Evolutionary conservation across 2,113 vertebrate genomes (phyloP), one percentile per base, ranked within the genome.

Genomic region (Chloroceryle aenea): DNA sequence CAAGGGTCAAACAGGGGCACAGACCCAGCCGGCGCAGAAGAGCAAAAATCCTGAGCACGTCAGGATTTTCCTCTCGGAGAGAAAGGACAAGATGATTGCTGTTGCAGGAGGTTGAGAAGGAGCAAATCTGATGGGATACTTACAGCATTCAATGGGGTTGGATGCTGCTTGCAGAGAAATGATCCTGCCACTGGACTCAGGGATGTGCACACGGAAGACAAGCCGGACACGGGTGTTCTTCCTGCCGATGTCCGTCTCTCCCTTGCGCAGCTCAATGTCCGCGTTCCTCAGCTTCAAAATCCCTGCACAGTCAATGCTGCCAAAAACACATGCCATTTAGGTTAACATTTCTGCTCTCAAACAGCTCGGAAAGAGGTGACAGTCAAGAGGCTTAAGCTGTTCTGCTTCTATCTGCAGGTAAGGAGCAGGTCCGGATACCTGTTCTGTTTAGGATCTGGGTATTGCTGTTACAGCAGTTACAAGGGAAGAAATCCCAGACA

Each of bases 261-360:
- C 99, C 94, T 99, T 99, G 85, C 99, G 98, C 94, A 99, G 98
- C 97, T 99, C 99, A 2, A 99, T 99, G 97, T 99, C 99, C 0
- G 99, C 99, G 0, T 99, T 99, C 66, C 99, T 97, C 58, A 99
- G 98, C 96, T 99, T 99, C 97, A 99, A 97, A 97, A 99, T 99
- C 78, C 99, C 99, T 0, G 99, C 99, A 0, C 99, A 99, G 98
- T 99, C 99, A 26, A 99, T 99, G 97, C 99, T 99, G 97, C 53
- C 87, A 64, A 81, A 76, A 48, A 97, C 40, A 89, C 23, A 6
- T 7, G 0, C 22, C 3, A 0, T n/a, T 75, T 32, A n/a, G n/a
- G 25, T 83, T 61, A 43, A 13, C 42, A 3, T 3, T 78, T 6
- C 74, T 55, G 62, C 43, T 21, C 38, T 7, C 58, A 18, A 55